Base-by-base conservation (phyloP, 2,888 invertebrate genomes). In the Dione vanillae region DNA sequence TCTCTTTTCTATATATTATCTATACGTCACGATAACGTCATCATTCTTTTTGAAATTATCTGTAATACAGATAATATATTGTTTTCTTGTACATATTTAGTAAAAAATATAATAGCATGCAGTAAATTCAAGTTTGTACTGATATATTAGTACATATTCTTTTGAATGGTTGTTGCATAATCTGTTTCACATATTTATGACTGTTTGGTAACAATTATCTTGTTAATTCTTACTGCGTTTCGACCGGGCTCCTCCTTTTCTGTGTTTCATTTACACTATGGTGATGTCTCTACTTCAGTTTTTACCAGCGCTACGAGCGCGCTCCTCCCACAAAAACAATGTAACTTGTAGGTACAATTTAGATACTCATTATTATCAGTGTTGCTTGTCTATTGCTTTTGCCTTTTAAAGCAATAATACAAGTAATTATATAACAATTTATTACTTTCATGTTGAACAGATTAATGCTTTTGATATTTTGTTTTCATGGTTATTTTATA, bases 241-340 rank as follows among this genome's bases (percentile, higher is more conserved):
- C 16, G 27, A 52, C 54, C 56, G 20, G 61, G 71, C 71, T 71
- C 69, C 75, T 71, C 76, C 76, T 70, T 70, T 77, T 74, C 70
- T 72, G 65, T 72, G 72, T 72, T 67, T 40, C 65, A 59, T 70
- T 59, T 59, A 20, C n/a, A 20, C 41, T 20, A 59, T n/a, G 10
- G 67, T 70, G 68, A 76, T 61, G 66, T 74, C 62, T 76, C 73
- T 65, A 75, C 76, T 67, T 67, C 69, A 72, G 0, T 7, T n/a
- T 61, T 49, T 52, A 56, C 9, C 41, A 16, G 45, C 37, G 49
- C 69, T 64, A 62, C 68, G 59, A 66, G 68, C 67, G 64, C 69
- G 69, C 69, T 51, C 54, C 67, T 56, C 56, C 65, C 16, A 45
- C 62, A 61, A 45, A 62, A 62, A 47, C 14, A 20, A 41, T 59